Evolutionary conservation across 1,140 invertebrate genomes (phyloP).

Genomic region (Polypedilum vanderplanki): DNA sequence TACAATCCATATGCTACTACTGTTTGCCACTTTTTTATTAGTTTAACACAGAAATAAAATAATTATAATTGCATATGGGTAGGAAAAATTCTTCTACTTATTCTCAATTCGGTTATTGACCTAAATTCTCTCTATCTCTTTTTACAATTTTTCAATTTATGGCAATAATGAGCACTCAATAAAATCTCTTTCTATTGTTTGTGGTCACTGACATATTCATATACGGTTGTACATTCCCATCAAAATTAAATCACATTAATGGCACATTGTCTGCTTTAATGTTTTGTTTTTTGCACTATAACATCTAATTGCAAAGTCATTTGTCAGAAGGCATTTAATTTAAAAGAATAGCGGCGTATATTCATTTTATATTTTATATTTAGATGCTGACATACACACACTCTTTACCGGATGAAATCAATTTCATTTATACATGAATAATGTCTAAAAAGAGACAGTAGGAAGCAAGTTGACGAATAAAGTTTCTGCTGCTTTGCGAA

Average conservation of each 20-base stretch:
- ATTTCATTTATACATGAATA: neutral
- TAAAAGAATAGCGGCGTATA: neutral
- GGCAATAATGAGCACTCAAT: neutral
- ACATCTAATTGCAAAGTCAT: constrained; percentile 1
- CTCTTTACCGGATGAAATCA: constrained; percentile 1
- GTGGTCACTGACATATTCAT: neutral
- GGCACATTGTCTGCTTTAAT: neutral
- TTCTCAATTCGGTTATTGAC: neutral
- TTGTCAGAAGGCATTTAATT: neutral
- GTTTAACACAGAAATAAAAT: neutral
- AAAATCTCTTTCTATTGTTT: neutral
- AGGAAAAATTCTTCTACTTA: neutral
- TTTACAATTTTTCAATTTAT: neutral
- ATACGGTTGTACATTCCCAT: neutral
- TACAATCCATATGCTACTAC: no score
- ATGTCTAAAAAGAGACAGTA: neutral
- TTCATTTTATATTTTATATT: neutral
- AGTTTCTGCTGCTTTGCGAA: neutral
- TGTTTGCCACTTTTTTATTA: no score
- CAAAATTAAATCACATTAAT: neutral
- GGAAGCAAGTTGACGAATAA: constrained; percentile 1
- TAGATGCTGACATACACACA: neutral
- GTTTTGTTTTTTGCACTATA: neutral
- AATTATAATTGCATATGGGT: neutral
- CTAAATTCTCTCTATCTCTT: neutral